These are phyloP conservation scores for Aulostomus chinensis DNA, from an alignment of 2,797 vertebrate species.

Conservation along the genomic window DNA sequence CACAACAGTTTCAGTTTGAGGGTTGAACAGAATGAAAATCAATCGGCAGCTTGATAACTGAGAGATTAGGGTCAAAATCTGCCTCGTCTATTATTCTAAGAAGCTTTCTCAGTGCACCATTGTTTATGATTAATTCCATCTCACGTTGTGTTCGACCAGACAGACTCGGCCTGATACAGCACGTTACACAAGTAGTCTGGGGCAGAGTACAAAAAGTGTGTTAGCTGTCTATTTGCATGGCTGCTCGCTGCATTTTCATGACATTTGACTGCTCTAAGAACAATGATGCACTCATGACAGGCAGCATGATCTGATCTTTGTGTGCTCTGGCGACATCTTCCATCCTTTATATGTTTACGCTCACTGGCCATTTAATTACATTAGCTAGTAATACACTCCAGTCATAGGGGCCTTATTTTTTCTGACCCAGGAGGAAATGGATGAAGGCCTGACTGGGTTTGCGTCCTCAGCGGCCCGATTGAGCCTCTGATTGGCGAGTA, in stretches of 20 bases:
- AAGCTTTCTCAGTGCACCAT: slow-evolving; percentile 8
- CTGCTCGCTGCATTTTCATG: slow-evolving; percentile 68
- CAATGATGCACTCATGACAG: not conserved
- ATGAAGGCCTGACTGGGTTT: no score
- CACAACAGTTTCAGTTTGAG: no score
- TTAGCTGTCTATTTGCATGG: slow-evolving; percentile 64
- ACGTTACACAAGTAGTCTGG: slow-evolving; percentile 15
- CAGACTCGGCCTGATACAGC: no score
- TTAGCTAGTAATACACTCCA: no score
- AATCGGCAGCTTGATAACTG: slow-evolving; percentile 8
- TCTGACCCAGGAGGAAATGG: no score
- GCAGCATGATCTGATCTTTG: no score
- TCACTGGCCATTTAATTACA: no score
- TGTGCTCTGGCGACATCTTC: no score
- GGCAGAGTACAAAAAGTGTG: slow-evolving; percentile 14
- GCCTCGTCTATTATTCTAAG: slow-evolving; percentile 18
- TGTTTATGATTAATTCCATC: slow-evolving; percentile 25
- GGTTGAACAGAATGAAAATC: not conserved
- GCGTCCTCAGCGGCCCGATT: no score
- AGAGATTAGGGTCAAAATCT: slow-evolving; percentile 32
- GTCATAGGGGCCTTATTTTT: no score
- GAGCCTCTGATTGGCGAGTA: no score
- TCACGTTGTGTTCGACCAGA: slow-evolving; percentile 3
- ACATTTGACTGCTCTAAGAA: slow-evolving; percentile 63
- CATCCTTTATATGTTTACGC: no score